Evolutionary conservation across 2,113 vertebrate genomes (phyloP), one percentile per base, ranked within the genome.

Genomic region (Desmodus rotundus): DNA sequence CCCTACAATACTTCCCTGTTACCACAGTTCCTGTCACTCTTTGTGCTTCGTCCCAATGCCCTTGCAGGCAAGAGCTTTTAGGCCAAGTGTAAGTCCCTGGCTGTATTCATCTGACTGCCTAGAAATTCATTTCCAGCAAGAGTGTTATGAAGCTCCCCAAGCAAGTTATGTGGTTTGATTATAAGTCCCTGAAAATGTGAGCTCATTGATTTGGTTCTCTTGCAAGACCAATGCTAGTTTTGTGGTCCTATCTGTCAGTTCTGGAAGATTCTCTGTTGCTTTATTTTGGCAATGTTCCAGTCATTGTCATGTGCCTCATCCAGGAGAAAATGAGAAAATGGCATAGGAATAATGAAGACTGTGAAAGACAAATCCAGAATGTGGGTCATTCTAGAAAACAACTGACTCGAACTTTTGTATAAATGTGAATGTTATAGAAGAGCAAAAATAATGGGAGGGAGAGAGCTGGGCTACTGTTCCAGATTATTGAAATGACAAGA

Each of bases 101-200:
- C 82, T 31, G 0, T 82, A 13, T 47, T 92, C 58, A 11, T n/a
- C 81, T 11, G 38, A 70, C 26, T 76, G 61, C 89, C 43, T 70
- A 61, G 93, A 81, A 81, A 77, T 41, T 52, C 3, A 0, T 85
- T 96, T 82, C 81, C 84, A 81, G 72, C 73, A 78, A 87, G 84
- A 67, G 70, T 84, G 41, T 38, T 41, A 0, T 33, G 43, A n/a
- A 77, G 76, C 47, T 92, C 91, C 65, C 76, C 87, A 77, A 43
- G 91, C 89, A 77, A 86, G 83, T 83, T 47, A 50, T 76, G 45
- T 78, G 88, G 90, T 82, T 94, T 90, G 80, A 68, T 31, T 67
- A 12, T 78, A 47, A 88, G 81, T 56, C 80, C 16, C 1, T 50
- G 70, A 89, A 84, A 92, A 82, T 67, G 81, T 67, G 67, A 76